These are phyloP conservation scores for Ceratitis capitata DNA, from an alignment of 1,140 invertebrate species.

Conservation along the genomic window DNA sequence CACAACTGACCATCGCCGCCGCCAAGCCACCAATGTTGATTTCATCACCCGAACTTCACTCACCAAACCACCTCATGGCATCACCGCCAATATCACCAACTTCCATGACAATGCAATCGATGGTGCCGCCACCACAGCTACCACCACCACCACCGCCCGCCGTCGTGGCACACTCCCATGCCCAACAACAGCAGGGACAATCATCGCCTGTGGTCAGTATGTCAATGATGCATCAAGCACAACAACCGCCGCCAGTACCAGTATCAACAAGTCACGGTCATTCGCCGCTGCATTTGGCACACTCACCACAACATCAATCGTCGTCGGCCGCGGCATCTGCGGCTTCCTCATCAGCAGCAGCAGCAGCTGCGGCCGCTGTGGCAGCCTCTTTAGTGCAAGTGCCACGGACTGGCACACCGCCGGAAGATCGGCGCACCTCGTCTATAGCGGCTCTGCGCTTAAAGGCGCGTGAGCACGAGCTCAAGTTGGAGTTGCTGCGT, in stretches of 20 bases:
- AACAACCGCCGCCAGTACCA: slow-evolving; percentile 36
- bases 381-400: slow-evolving; percentile 53
- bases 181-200: slow-evolving; percentile 45
- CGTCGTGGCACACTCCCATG: slow-evolving; percentile 39
- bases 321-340: not conserved
- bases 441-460: slow-evolving; percentile 90
- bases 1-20: slow-evolving; percentile 50
- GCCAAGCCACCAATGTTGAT: slow-evolving; percentile 57
- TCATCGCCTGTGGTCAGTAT: slow-evolving; percentile 48
- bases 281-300: slow-evolving; percentile 49
- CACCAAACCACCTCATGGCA: slow-evolving; percentile 59
- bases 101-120: slow-evolving; percentile 64
- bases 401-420: slow-evolving; percentile 65
- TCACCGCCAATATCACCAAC: slow-evolving; percentile 71
- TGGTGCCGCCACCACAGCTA: not conserved
- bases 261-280: slow-evolving; percentile 43
- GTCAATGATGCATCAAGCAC: slow-evolving; percentile 53
- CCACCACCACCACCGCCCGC: slow-evolving; percentile 42
- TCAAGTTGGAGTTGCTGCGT: slow-evolving; percentile 83
- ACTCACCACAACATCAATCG: slow-evolving; percentile 54
- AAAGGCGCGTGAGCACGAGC: slow-evolving; percentile 91
- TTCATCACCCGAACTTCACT: slow-evolving; percentile 62
- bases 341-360: not conserved
- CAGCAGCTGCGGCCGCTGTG: too few relatives aligned
- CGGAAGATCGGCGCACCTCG: slow-evolving; percentile 83